A percentile compares a stretch with the other conserved stretches of the same genome.
These are phyloP conservation scores for Akabosia matsudoensis DNA, from an alignment of 1,140 invertebrate species.

Conservation along the genomic window DNA sequence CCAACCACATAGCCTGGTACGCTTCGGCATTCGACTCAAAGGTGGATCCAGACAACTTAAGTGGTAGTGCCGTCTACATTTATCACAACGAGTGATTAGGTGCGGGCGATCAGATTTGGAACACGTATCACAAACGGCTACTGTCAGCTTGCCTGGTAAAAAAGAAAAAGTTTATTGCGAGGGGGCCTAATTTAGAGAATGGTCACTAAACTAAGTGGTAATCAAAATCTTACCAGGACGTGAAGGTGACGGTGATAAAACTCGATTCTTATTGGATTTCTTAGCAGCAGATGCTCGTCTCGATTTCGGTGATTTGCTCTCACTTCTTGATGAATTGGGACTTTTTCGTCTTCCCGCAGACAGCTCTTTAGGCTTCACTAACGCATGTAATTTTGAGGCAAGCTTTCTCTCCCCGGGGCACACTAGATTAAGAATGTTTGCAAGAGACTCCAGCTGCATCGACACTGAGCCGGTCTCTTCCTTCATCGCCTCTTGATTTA, in stretches of 20 bases:
- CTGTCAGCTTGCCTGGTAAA: constrained; percentile 49
- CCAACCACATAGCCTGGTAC: constrained; percentile 91
- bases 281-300: background rate
- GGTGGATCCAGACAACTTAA: constrained; percentile 88
- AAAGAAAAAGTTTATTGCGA: background rate
- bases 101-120: constrained; percentile 76
- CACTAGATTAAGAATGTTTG: background rate
- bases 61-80: constrained; percentile 89
- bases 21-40: constrained; percentile 85
- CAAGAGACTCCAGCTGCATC: background rate
- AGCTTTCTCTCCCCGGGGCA: background rate
- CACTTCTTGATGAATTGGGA: background rate
- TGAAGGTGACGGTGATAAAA: background rate
- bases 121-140: constrained; percentile 78
- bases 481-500: constrained; percentile 30
- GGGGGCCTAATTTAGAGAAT: too few relatives aligned
- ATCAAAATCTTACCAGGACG: background rate
- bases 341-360: background rate
- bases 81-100: constrained; percentile 88
- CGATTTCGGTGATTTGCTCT: background rate
- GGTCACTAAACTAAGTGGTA: too few relatives aligned
- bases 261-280: background rate
- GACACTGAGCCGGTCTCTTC: constrained; percentile 16
- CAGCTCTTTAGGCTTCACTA: background rate
- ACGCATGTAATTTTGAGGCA: background rate